Conservation (phyloP, 2,113 vertebrate species). For the Varanus salvator region DNA sequence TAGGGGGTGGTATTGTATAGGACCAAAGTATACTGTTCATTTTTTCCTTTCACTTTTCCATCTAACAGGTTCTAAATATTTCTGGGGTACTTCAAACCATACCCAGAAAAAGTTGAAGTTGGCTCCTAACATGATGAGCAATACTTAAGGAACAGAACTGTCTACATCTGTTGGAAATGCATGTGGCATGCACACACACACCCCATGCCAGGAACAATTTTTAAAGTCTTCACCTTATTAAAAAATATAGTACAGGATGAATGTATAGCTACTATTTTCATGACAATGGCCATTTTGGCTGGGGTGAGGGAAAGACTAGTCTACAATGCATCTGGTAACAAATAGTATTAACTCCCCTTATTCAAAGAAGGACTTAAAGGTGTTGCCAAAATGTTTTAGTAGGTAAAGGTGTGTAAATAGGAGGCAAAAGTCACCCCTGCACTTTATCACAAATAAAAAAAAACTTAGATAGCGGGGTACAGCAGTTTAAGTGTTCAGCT, state of each 20-base stretch:
- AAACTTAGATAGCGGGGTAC: too few species aligned
- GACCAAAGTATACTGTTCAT: background rate
- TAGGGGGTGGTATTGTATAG: background rate
- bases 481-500: too few species aligned
- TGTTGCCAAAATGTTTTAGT: background rate
- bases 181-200: background rate
- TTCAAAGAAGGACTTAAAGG: background rate
- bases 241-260: background rate
- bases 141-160: background rate
- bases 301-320: too few species aligned
- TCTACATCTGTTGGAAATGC: background rate
- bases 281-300: too few species aligned
- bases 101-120: background rate
- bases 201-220: background rate
- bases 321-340: background rate
- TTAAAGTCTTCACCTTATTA: background rate
- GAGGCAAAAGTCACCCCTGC: too few species aligned
- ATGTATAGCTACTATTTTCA: background rate
- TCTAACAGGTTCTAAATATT: background rate
- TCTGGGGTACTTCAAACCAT: background rate
- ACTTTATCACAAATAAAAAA: too few species aligned
- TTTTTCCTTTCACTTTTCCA: background rate
- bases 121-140: background rate
- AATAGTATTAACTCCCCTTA: background rate
- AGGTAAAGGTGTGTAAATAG: background rate